Base-by-base conservation (phyloP, 2,113 vertebrate genomes). In the Caretta caretta region DNA sequence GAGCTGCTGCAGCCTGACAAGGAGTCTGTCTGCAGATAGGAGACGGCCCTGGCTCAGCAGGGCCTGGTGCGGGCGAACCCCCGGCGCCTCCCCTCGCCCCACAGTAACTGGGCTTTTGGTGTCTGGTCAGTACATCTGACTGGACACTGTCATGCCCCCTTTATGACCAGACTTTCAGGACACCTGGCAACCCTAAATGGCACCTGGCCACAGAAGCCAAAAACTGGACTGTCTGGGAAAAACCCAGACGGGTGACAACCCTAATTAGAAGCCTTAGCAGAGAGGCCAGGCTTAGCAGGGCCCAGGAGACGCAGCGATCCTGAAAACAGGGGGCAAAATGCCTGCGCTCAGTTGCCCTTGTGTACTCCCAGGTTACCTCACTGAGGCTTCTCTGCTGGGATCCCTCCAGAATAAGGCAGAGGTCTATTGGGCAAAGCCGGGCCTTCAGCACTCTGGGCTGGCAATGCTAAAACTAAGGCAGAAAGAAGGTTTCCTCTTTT, bases 401-500 rank as follows among this genome's bases (percentile, higher is more conserved):
- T 59, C 1, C 6, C 51, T 96, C 54, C 96, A 97, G 96, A 93
- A 96, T 94, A 94, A 92, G 95, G 91, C 89, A 86, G 80, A 96
- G 93, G 93, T 96, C 75, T 96, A 96, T 94, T 95, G 95, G 80
- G 89, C 9, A 96, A 96, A 96, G 93, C 97, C 89, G 94, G 96
- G 94, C 96, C 97, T 94, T 96, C 92, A 88, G 96, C 96, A 88
- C 97, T 7, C 62, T 16, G 7, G 29, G 31, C 62, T 92, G 94
- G 95, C 88, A 79, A 96, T 57, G 54, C 94, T 97, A 97, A 97
- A 97, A 95, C 96, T 94, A 96, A 96, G 95, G 96, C 96, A 97
- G 96, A 97, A 94, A 87, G 93, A 97, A 94, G 96, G 96, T 96
- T 96, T 97, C 96, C 95, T 97, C 92, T 54, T 94, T 97, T 96